Percentiles rank a stretch among this genome's conserved stretches.
Evolutionary conservation across 2,113 vertebrate genomes (phyloP).

Genomic region (Chaetorhynchus papuensis): DNA sequence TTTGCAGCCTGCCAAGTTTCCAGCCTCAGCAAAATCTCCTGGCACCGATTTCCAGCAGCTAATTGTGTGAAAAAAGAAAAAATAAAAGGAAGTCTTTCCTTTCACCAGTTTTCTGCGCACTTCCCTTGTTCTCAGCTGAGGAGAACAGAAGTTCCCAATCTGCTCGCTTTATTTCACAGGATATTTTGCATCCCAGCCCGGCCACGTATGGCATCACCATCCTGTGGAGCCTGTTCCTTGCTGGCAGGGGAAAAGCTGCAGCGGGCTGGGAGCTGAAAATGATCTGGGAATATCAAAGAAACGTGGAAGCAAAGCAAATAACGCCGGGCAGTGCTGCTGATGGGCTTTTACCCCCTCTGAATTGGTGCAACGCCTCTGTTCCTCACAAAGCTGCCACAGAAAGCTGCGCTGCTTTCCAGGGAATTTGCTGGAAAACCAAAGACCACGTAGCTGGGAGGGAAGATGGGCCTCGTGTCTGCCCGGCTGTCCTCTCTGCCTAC

Average conservation of each 20-base stretch:
- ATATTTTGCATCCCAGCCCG: not conserved
- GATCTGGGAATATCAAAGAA: not conserved
- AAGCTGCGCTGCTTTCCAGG: not conserved
- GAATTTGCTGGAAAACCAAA: not conserved
- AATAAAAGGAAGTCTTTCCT: not conserved
- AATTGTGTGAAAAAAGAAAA: not conserved
- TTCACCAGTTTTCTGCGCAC: not conserved
- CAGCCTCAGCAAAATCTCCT: not conserved
- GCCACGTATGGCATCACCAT: not conserved
- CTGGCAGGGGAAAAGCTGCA: not conserved
- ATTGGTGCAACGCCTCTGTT: not conserved
- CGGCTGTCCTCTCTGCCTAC: not conserved
- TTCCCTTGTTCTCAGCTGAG: not conserved
- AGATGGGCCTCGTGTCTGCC: not conserved
- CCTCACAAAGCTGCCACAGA: not conserved
- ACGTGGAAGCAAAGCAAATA: not conserved
- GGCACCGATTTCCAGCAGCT: not conserved
- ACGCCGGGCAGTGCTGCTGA: not conserved
- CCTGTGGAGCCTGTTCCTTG: not conserved
- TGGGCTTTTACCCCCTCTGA: not conserved
- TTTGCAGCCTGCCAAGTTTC: not conserved
- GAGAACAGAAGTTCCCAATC: constrained; percentile 31
- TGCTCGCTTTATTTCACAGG: not conserved
- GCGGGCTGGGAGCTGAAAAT: not conserved
- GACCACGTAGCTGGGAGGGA: not conserved